phyloP scores from a whole-genome alignment of 2,888 invertebrate species.

The Stegophylla sp. region DNA sequence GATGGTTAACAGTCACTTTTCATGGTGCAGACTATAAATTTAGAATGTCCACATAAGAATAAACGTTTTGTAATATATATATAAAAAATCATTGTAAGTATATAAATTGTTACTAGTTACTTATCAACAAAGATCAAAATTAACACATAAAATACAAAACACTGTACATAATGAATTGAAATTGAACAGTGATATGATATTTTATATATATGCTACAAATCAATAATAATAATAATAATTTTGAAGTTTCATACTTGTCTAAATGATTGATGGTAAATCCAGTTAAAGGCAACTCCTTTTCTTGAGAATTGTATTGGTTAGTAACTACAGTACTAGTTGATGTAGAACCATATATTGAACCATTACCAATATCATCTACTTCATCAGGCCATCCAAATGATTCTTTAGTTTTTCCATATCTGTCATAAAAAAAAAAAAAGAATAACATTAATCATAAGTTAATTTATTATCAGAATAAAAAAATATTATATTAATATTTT shows the following conservation, averaged over 20 bases:
- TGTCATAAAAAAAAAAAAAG: constrained; percentile 63
- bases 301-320: constrained; percentile 47
- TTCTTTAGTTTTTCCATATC: constrained; percentile 94
- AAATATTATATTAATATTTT: neutral
- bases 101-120: too few species aligned
- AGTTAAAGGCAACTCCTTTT: constrained; percentile 51
- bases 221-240: neutral
- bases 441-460: too few species aligned
- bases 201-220: neutral
- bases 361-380: constrained; percentile 73
- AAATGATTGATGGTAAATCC: constrained; percentile 38
- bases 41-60: too few species aligned
- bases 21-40: too few species aligned
- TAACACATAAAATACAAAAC: too few species aligned
- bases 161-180: too few species aligned
- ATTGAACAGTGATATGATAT: too few species aligned
- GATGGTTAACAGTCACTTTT: too few species aligned
- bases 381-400: constrained; percentile 97
- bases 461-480: neutral
- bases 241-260: constrained; percentile 49
- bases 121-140: too few species aligned
- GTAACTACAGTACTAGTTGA: constrained; percentile 51
- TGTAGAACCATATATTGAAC: constrained; percentile 51
- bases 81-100: too few species aligned
- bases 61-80: too few species aligned